phyloP scores from a whole-genome alignment of 2,888 invertebrate genomes.

The Stegophylla sp. region DNA sequence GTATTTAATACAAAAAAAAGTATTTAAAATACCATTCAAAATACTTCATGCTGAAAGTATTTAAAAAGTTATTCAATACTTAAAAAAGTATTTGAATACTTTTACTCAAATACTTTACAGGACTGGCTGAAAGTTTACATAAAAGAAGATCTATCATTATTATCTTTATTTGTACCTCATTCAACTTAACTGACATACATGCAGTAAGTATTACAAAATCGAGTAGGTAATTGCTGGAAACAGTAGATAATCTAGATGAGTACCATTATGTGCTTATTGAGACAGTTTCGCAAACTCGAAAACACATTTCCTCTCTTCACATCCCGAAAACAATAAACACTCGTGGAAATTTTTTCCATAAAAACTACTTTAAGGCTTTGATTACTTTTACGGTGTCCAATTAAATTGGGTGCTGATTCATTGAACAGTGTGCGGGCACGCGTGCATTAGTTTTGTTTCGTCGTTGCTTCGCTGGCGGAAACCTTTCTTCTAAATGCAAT shows the following conservation, averaged over 20 bases:
- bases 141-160: too few species aligned
- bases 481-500: slow-evolving; percentile 33
- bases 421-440: slow-evolving; percentile 25
- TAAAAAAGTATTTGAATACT: too few species aligned
- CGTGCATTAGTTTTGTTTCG: slow-evolving; percentile 26
- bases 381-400: slow-evolving; percentile 38
- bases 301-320: background rate
- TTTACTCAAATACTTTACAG: too few species aligned
- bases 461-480: slow-evolving; percentile 37
- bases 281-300: background rate
- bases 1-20: too few species aligned
- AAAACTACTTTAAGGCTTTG: slow-evolving; percentile 16
- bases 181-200: too few species aligned
- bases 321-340: slow-evolving; percentile 15
- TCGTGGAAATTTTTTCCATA: slow-evolving; percentile 28
- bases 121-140: too few species aligned
- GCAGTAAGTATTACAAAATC: background rate
- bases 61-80: too few species aligned
- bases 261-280: background rate
- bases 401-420: slow-evolving; percentile 46
- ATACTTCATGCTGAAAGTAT: too few species aligned
- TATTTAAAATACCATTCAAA: too few species aligned
- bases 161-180: too few species aligned
- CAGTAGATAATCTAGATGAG: background rate
- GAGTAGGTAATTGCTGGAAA: background rate